Base-by-base conservation (phyloP, 2,113 vertebrate species). In the Isurus oxyrinchus region DNA sequence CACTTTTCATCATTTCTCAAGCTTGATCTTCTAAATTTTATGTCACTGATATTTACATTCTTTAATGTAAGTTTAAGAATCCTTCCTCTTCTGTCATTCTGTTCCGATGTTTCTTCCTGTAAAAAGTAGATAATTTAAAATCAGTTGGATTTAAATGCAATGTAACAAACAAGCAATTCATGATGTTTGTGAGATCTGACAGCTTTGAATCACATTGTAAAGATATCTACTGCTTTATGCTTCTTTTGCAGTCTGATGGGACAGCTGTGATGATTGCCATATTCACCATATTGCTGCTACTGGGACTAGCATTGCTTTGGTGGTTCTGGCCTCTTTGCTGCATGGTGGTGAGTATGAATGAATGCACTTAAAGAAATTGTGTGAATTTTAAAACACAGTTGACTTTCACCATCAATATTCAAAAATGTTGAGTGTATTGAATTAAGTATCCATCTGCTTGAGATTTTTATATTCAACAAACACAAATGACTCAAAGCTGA, bases 311-410 rank as follows among this genome's bases (percentile, higher is more conserved):
- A 40, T 97, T 99, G 95, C 98, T 99, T 97, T 99, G 99, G 99
- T 99, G 99, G 99, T 99, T 99, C 97, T 99, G 98, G 98, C 99
- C 99, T 40, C 98, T 99, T 61, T 99, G 98, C 98, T 99, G 99
- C 98, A 99, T 98, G 97, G 97, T 99, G 98, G 99, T 99, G 97
- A 99, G 98, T 98, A 96, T 63, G 14, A 72, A 49, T 69, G 16
- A 25, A 96, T 97, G 95, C 97, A 96, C 96, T 96, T 97, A 53
- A 31, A 96, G 97, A 97, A 97, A 97, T 96, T 27, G 3, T 25
- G 67, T 35, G 3, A 27, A 76, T 49, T 55, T 19, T 76, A 76
- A 53, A 53, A 49, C 40, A 23, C 19, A 94, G 21, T 40, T 94
- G 40, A 53, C 25, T 69, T 69, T 53, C 5, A 16, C 8, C 6